Evolutionary conservation across 2,797 vertebrate species (phyloP), one percentile per base, ranked within the genome.

Genomic region (Muscicapa comitata): DNA sequence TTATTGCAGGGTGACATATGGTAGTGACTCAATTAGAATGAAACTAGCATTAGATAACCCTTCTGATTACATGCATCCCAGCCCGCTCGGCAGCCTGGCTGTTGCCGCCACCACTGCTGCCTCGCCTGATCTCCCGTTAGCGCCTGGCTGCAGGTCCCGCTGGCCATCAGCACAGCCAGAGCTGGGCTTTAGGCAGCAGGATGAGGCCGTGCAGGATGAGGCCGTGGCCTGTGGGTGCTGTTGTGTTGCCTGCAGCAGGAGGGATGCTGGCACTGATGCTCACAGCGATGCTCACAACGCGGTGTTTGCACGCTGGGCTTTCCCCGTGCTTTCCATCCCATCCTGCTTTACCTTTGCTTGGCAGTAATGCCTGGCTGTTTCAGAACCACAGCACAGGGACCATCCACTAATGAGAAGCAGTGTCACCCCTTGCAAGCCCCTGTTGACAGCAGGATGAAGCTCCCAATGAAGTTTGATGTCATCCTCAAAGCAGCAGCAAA

Each of bases 1-100:
- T 98, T 98, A 98, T 97, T 98, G 97, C 98, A 94, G 97, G 97
- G 97, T 98, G 98, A 98, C 98, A 98, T 98, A 98, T 98, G 98
- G 98, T 98, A 97, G 97, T 95, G 97, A 97, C 97, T 98, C 98
- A 98, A 98, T 98, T 98, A 98, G 98, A 98, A 97, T 97, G 97
- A 98, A 97, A 96, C 98, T 98, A 98, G 97, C 98, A 98, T 98
- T 98, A 98, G 98, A 98, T 98, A 98, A 98, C 97, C 97, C 98
- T 98, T 97, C 97, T 97, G 98, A 98, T 97, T 97, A 97, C 97
- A 97, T 91, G 95, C 97, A 94, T 97, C 95, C 97, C 97, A 97
- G 95, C 97, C 97, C 84, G 78, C 96, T 95, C 91, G 51, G 94
- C 90, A 94, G 93, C 66, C 93, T 95, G 94, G 86, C 93, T 96